A percentile compares a stretch with the other conserved stretches of the same genome.
Conservation (phyloP, 2,797 vertebrate genomes). For the Coccyzus lansbergi region DNA sequence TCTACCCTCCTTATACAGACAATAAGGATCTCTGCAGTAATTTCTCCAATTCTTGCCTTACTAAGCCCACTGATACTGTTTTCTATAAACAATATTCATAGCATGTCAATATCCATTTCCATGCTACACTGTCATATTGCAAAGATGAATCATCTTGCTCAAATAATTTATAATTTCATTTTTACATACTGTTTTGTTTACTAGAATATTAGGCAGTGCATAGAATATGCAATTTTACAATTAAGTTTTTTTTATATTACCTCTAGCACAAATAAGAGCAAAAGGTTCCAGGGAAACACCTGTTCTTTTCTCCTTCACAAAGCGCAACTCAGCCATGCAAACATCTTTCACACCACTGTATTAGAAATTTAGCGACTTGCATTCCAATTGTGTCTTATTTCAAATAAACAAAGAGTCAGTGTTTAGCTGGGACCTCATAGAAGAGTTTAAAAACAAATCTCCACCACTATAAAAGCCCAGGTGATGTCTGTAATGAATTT, state of each 20-base stretch:
- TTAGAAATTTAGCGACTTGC: neutral
- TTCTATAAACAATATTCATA: neutral
- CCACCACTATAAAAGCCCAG: neutral
- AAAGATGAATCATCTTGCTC: neutral
- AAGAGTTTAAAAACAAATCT: neutral
- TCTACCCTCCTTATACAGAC: neutral
- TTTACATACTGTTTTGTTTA: neutral
- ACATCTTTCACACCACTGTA: neutral
- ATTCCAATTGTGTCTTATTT: neutral
- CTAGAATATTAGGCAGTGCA: neutral
- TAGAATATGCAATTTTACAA: neutral
- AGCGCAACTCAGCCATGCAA: neutral
- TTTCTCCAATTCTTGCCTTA: neutral
- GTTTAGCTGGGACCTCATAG: neutral
- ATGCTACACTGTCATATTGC: neutral
- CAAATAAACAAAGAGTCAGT: neutral
- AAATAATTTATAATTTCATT: neutral
- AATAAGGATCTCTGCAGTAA: neutral
- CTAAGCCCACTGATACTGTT: neutral
- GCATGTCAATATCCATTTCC: neutral
- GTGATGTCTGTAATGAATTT: neutral
- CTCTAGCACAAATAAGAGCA: neutral
- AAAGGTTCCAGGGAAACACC: neutral
- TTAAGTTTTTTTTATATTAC: neutral
- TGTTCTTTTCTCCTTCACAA: neutral